Evolutionary conservation across 37 sponge, comb jelly and placozoan genomes (phyloP).

Genomic region (Agelas oroides): DNA sequence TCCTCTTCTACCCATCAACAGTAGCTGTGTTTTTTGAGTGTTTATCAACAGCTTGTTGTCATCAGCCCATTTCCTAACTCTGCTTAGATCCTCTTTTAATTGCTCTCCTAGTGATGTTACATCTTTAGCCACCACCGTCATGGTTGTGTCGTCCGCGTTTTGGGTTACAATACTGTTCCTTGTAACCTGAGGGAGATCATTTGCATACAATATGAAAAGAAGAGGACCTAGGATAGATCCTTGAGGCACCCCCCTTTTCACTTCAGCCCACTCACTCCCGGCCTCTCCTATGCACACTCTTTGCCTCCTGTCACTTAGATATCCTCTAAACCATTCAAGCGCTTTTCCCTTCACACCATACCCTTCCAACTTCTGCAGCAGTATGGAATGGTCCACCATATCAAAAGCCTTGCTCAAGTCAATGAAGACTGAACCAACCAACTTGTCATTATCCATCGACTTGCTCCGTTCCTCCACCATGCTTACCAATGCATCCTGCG

Average conservation of each 20-base stretch:
- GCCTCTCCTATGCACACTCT: constrained; percentile 16
- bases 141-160: constrained; percentile 45
- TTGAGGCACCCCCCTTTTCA: constrained; percentile 39
- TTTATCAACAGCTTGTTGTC: no score
- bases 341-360: constrained; percentile 13
- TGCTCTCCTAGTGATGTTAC: no score
- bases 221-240: constrained; percentile 48
- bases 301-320: constrained; percentile 13
- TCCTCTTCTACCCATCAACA: no score
- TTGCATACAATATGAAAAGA: constrained; percentile 31
- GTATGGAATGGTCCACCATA: constrained; percentile 28
- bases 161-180: constrained; percentile 5
- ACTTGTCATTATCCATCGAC: constrained; percentile 21
- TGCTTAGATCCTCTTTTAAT: no score
- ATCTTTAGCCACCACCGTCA: background rate
- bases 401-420: constrained; percentile 50
- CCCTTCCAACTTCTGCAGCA: constrained; percentile 8
- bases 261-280: constrained; percentile 4
- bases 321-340: constrained; percentile 28
- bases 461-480: constrained; percentile 21
- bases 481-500: constrained; percentile 16
- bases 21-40: no score
- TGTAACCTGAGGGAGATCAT: constrained; percentile 19
- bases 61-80: no score
- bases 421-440: constrained; percentile 26